Base-by-base conservation (phyloP, 2,113 vertebrate species). In the Burhinus oedicnemus region DNA sequence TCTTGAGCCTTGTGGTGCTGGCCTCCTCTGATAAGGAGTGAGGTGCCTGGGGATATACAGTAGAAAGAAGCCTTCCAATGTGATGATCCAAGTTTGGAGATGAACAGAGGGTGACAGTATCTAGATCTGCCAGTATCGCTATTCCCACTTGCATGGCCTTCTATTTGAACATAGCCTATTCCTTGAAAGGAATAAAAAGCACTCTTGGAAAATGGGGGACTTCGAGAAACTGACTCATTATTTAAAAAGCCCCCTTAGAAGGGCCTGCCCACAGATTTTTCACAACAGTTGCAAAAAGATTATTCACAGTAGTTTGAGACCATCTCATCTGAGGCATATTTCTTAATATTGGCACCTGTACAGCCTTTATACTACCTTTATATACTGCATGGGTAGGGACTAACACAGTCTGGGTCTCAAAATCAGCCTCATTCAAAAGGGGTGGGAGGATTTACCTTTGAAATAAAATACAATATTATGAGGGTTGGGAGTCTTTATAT, bases 401-500 rank as follows among this genome's bases (percentile, higher is more conserved):
- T 62, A 64, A 62, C 26, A 52, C 20, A 71, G 22, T 9, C 29
- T 34, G 9, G 34, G 27, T 78, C n/a, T 77, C 52, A 77, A 94
- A 94, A 89, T 11, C 51, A 81, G 18, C 25, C n/a, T 72, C 36
- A 49, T 68, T 88, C 2, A 8, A 42, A 82, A 42, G 15, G 14
- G 13, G 22, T 71, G 30, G 68, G 44, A 72, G 18, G 51, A 83
- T 84, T 51, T 72, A 76, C 32, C 44, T 92, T 82, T 40, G 62
- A 95, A 95, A 68, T 76, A 64, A 83, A 81, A 87, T 34, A 38
- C 30, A 83, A 21, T 72, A 86, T 94, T 87, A 62, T 75, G 64
- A 88, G 29, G 15, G 25, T 78, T 91, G 51, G 27, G 40, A 85
- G 15, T 49, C 64, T 93, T 95, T 88, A 23, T 65, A 30, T 78